These are phyloP conservation scores for Orthosia cruda DNA, from an alignment of 2,888 invertebrate species.

Conservation along the genomic window DNA sequence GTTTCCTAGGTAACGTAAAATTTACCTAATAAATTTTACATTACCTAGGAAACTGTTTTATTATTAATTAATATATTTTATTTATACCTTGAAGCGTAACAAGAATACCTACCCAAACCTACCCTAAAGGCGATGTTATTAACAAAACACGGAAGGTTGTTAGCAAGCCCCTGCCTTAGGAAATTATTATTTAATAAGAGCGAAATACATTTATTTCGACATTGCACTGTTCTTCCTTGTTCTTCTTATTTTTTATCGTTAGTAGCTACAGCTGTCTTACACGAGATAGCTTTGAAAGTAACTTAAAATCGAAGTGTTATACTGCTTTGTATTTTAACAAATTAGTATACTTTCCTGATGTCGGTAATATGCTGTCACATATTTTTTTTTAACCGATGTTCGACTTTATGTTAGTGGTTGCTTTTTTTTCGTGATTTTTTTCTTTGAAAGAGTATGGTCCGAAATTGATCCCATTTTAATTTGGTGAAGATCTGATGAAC, in stretches of 20 bases:
- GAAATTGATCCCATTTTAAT: too few species aligned
- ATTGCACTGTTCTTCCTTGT: not conserved
- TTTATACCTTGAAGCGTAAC: constrained; percentile 4
- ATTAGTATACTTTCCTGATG: too few species aligned
- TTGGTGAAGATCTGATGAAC: too few species aligned
- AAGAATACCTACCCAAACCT: not conserved
- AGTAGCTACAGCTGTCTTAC: not conserved
- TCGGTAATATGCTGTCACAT: not conserved
- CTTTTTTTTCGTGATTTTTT: too few species aligned
- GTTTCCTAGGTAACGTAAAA: too few species aligned
- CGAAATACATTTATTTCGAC: constrained; percentile 1
- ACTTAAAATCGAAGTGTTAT: not conserved
- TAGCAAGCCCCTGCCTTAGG: not conserved
- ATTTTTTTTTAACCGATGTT: too few species aligned
- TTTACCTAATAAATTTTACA: too few species aligned
- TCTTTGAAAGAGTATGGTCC: too few species aligned
- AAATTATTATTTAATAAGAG: constrained; percentile 36
- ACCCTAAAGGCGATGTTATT: constrained; percentile 21
- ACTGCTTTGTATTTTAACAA: not conserved
- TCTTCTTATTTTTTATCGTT: not conserved
- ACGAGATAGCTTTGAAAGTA: not conserved
- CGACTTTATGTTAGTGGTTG: too few species aligned
- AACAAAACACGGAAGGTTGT: constrained; percentile 30
- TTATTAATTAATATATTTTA: not conserved
- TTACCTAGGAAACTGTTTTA: not conserved